A percentile compares a stretch with the other conserved stretches of the same genome.
These are phyloP conservation scores for Trichechus manatus DNA, from an alignment of 2,113 vertebrate species.

Conservation along the genomic window DNA sequence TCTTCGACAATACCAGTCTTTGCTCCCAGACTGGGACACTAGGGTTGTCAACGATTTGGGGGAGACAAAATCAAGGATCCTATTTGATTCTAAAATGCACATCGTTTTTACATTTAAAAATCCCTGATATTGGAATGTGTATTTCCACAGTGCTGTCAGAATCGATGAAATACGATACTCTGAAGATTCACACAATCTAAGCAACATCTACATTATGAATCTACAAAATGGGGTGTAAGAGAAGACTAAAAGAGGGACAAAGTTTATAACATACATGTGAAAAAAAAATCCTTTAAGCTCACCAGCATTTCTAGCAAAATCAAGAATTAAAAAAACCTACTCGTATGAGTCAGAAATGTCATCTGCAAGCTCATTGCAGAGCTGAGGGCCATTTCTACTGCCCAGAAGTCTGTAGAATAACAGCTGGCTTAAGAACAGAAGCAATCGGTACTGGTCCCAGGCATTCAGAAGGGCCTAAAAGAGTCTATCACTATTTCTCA, in stretches of 20 bases:
- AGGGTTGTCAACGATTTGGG: background rate
- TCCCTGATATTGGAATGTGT: background rate
- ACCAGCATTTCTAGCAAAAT: conserved; percentile 28
- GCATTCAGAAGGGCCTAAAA: background rate
- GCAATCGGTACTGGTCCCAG: conserved; percentile 3
- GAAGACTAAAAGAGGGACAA: background rate
- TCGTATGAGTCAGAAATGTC: background rate
- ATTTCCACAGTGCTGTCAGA: background rate
- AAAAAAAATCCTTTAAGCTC: background rate
- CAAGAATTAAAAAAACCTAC: background rate
- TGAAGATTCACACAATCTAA: background rate
- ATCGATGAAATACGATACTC: background rate
- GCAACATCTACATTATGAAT: background rate
- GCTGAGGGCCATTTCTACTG: background rate
- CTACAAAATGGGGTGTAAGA: background rate
- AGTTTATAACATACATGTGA: background rate
- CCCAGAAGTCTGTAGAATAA: conserved; percentile 61
- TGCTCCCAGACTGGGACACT: background rate
- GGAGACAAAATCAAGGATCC: background rate
- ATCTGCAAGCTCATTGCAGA: fast-evolving
- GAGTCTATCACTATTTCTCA: background rate
- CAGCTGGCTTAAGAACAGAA: conserved; percentile 23
- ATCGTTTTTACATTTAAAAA: background rate
- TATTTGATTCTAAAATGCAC: background rate
- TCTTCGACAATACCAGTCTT: too few relatives aligned